Percentiles rank a stretch among this genome's conserved stretches.
Conservation (phyloP, 2,797 vertebrate species). For the Huso huso region DNA sequence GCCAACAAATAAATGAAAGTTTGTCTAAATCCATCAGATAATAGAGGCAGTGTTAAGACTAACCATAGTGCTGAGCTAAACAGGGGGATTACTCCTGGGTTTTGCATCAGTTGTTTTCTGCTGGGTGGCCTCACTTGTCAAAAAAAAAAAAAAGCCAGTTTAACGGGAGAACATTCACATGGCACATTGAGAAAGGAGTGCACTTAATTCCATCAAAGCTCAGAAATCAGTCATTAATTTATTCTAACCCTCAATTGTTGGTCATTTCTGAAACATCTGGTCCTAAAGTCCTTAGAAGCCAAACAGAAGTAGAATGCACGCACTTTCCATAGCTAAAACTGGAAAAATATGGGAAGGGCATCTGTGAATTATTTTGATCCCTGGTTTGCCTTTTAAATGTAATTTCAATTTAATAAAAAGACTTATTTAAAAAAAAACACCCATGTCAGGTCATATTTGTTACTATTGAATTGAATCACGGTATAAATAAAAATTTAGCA, state of each 20-base stretch:
- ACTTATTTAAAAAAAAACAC: too few species aligned
- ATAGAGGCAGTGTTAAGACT: conserved; percentile 97
- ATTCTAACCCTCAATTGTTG: conserved; percentile 81
- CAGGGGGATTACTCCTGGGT: conserved; percentile 90
- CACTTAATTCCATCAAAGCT: conserved; percentile 99
- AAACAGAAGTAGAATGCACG: conserved; percentile 49
- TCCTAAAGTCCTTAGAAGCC: conserved; percentile 61
- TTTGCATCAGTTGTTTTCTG: conserved; percentile 99
- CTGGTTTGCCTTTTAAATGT: conserved; percentile 1
- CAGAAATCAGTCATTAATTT: conserved; percentile 96
- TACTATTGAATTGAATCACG: not conserved
- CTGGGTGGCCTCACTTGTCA: conserved; percentile 96
- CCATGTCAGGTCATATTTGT: too few species aligned
- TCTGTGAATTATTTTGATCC: not conserved
- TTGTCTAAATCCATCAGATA: conserved; percentile 97
- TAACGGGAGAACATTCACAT: conserved; percentile 85
- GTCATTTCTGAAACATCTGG: conserved; percentile 87
- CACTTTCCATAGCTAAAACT: conserved; percentile 15
- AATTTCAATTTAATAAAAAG: not conserved
- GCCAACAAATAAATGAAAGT: conserved; percentile 95
- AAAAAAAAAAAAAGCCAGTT: conserved; percentile 77
- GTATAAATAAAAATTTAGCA: not conserved
- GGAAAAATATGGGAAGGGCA: not conserved
- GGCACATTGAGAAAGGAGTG: conserved; percentile 86
- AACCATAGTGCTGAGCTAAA: conserved; percentile 88